Base-by-base conservation (phyloP, 2,888 invertebrate genomes). In the Galerucella calmariensis region DNA sequence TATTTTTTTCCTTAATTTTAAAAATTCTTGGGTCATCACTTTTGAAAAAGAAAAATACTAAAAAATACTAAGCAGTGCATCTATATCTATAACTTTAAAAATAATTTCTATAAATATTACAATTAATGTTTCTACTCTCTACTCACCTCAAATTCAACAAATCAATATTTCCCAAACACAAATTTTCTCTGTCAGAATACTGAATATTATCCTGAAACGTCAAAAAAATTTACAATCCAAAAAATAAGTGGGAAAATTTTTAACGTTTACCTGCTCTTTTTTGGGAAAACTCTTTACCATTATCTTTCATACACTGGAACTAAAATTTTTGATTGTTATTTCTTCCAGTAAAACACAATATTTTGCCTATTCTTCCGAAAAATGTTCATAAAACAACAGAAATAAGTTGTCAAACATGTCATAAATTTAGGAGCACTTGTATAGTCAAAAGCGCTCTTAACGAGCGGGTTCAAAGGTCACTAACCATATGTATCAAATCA, bases 71-170 rank as follows among this genome's bases (percentile, higher is more conserved):
- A n/a, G n/a, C n/a, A n/a, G n/a, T n/a, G n/a, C n/a, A n/a, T n/a
- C n/a, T n/a, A n/a, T n/a, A n/a, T n/a, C n/a, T n/a, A n/a, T n/a
- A n/a, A n/a, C n/a, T n/a, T n/a, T n/a, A n/a, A n/a, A n/a, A n/a
- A n/a, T n/a, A n/a, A n/a, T n/a, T n/a, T n/a, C n/a, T n/a, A n/a
- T n/a, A n/a, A n/a, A n/a, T n/a, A n/a, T n/a, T 27, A 27, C 27
- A 27, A 27, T 27, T 3, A 27, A 3, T 27, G 27, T 27, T 3
- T 20, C 35, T 61, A 73, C 20, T 20, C 27, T 67, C 44, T 65
- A 66, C 69, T 76, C 82, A 87, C 87, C 85, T 84, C 78, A 87
- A 83, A 84, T 87, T 87, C 79, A 87, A 82, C 71, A 86, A 82
- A 83, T 86, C 86, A 74, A 86, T 80, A 75, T 86, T 82, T 75